Conservation (phyloP, 2,113 vertebrate genomes). For the Eleginops maclovinus region DNA sequence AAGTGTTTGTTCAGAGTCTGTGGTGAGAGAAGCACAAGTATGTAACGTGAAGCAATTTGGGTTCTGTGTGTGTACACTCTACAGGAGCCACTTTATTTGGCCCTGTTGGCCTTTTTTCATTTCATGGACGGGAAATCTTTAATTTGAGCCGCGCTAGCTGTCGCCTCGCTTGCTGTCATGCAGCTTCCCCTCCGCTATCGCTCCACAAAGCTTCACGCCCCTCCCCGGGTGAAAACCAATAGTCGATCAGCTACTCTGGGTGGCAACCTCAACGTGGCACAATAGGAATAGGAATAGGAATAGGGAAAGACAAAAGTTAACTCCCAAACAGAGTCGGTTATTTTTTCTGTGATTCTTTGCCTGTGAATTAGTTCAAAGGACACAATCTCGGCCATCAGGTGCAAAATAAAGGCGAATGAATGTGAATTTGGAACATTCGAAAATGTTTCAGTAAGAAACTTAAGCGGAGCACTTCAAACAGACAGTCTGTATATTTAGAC, state of each 20-base stretch:
- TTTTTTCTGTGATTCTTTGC: background rate
- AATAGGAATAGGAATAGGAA: background rate
- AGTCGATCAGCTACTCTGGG: constrained; percentile 37
- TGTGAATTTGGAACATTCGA: too few relatives aligned
- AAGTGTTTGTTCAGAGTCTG: constrained; percentile 3
- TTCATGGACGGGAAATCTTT: constrained; percentile 78
- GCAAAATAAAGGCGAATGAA: too few relatives aligned
- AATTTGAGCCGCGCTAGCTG: constrained; percentile 68
- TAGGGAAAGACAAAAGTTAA: constrained; percentile 2
- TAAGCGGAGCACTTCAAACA: too few relatives aligned
- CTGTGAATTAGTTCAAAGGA: background rate
- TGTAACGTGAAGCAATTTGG: background rate
- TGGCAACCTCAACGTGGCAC: background rate
- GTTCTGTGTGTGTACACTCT: constrained; percentile 28
- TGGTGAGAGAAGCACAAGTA: background rate
- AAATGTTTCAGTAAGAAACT: too few relatives aligned
- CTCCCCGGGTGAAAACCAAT: constrained; percentile 60
- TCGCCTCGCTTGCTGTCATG: constrained; percentile 65
- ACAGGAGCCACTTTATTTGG: constrained; percentile 60
- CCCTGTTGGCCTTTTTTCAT: constrained; percentile 72
- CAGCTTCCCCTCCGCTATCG: constrained; percentile 51
- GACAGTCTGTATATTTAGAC: too few relatives aligned
- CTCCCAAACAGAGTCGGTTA: background rate
- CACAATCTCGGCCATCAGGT: background rate
- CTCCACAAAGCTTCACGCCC: constrained; percentile 15